Evolutionary conservation across 2,113 vertebrate genomes (phyloP), one percentile per base, ranked within the genome.

Genomic region (Vulpes vulpes): DNA sequence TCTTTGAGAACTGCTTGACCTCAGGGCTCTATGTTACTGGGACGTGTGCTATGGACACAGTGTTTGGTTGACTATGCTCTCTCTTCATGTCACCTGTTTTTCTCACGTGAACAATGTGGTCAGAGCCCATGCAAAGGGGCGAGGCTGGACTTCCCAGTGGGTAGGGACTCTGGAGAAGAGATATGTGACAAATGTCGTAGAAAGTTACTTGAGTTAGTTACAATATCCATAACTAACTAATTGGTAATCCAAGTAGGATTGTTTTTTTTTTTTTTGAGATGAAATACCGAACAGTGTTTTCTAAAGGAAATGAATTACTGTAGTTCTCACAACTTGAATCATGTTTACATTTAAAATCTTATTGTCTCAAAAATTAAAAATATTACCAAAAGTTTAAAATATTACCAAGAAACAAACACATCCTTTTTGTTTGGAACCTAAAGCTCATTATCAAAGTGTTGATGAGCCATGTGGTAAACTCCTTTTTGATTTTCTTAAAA

Each of bases 311-410:
- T 59, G 20, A 89, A 73, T 82, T 81, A 73, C 1, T 65, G 5
- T 67, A 38, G n/a, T 71, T 92, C 43, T 49, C 85, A 65, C 0
- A 73, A 43, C 2, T n/a, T 92, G n/a, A 30, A 71, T 65, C 88
- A 59, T 67, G 11, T 76, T 53, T 19, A 76, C 2, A 27, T 57
- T 64, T 97, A 76, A 92, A 94, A 80, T 53, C 8, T 93, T 1
- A 25, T 19, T 55, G 76, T 62, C 76, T 69, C 11, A 64, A 81
- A 88, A 79, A 15, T 67, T 92, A 49, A 91, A 96, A 82, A 90
- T 92, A 86, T 1, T 53, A 78, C 53, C 2, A 49, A 78, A 85
- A 59, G 15, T 73, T 92, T 69, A 92, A 96, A 86, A 95, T 89
- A 86, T 64, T 59, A 49, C 30, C 38, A 73, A 94, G 32, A 20